Evolutionary conservation across 2,888 invertebrate species (phyloP), one percentile per base, ranked within the genome.

Genomic region (Melitaea athalia): DNA sequence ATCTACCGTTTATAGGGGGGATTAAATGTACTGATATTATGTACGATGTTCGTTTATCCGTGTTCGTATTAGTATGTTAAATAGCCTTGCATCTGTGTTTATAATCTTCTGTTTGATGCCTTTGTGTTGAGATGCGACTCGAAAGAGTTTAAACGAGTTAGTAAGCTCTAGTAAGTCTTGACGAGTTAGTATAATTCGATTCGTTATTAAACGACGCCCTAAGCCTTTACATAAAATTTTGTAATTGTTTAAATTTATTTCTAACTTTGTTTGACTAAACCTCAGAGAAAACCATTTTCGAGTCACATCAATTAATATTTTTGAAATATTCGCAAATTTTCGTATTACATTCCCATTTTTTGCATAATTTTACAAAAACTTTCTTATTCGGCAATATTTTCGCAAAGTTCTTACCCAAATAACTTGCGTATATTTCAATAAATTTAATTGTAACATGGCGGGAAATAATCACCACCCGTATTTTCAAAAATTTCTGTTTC

Each of bases 41-140:
- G 45, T 60, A 70, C 53, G 72, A 69, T 72, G 52, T 59, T 38
- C 38, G 38, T 38, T 38, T 1, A 7, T 38, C 38, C 38, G 38
- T 38, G 38, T 38, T 38, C 38, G 38, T 38, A 0, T 38, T 38
- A 38, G 38, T 38, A 38, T 5, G 60, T 72, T 81, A 85, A 83
- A 85, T 75, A 77, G 85, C 83, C 89, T 92, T 92, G 91, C 89
- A 80, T 82, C 92, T 92, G 91, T 83, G 71, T 68, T 76, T 78
- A 73, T 80, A 82, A 90, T 92, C 92, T 90, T 92, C 81, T 92
- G 92, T 92, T 92, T 91, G 91, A 86, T 89, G 90, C 92, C 92
- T 81, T 82, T 75, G 53, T 59, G 24, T 14, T 45, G 1, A 45
- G 47, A 49, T 49, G 47, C 47, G 47, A 49, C n/a, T n/a, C 47